Evolutionary conservation across 2,113 vertebrate genomes (phyloP).

Genomic region (Prunella fulvescens): DNA sequence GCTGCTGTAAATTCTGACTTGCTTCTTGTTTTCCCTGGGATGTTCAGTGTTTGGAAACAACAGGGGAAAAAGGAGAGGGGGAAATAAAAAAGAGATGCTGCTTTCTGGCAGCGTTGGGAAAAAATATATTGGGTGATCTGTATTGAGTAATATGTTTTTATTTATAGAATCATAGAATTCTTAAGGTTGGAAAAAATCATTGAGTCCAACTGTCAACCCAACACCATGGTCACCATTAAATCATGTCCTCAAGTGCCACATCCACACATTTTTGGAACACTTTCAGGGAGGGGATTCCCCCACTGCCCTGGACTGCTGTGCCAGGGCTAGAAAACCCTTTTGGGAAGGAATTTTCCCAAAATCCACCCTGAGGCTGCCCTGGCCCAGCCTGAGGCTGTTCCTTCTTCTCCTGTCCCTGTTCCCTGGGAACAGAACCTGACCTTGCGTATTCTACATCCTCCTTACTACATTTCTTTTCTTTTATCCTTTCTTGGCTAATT

Average conservation of each 20-base stretch:
- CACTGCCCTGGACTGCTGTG: not conserved
- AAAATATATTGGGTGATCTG: not conserved
- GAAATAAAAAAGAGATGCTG: not conserved
- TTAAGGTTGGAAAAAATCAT: not conserved
- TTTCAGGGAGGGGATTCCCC: not conserved
- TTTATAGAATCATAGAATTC: not conserved
- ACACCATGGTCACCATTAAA: not conserved
- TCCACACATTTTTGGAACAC: not conserved
- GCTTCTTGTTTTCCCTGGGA: not conserved
- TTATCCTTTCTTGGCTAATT: not conserved
- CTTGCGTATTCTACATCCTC: fast-evolving
- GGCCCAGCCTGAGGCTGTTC: not conserved
- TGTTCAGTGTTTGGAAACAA: not conserved
- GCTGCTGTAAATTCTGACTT: not conserved
- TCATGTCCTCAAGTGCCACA: not conserved
- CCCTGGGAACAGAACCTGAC: not conserved
- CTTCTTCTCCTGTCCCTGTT: not conserved
- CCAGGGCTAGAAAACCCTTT: not conserved
- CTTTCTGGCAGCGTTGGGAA: not conserved
- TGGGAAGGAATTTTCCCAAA: not conserved
- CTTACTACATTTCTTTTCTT: not conserved
- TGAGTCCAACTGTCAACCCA: not conserved
- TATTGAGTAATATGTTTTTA: not conserved
- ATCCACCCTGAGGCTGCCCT: fast-evolving
- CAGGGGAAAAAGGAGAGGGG: not conserved